Evolutionary conservation across 2,888 invertebrate genomes (phyloP), one percentile per base, ranked within the genome.

Genomic region (Sphaerophoria taeniata): DNA sequence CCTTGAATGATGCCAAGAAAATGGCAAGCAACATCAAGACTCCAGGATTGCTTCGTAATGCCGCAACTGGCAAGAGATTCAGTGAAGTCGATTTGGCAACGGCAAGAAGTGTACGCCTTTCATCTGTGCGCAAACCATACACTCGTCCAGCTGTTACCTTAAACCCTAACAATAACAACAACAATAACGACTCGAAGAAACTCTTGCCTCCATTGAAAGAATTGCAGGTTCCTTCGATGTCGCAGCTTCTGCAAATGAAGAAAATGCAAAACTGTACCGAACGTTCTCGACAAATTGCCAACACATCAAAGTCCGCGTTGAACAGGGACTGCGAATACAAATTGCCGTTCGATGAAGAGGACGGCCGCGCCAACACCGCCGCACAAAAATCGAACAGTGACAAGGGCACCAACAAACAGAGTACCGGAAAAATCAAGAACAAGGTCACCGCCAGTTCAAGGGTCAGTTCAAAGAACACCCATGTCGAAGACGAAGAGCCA

Each of bases 1-100:
- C 97, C 0, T 92, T 97, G 67, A 93, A 93, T 56, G 97, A 97
- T 90, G 97, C 96, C 1, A 95, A 95, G 89, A 95, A 95, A 89
- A 96, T 97, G 90, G 96, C 96, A 3, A 90, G 88, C 76, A 90
- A 89, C 49, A 76, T 91, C 16, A 90, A 89, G 56, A 88, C 89
- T 9, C 87, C 88, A 67, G 74, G 87, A 67, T 88, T 88, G 75
- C 56, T 88, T 55, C 77, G 87, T 43, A 72, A 56, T 34, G 67
- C 79, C 33, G 69, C 84, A n/a, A n/a, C n/a, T 39, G 87, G 87
- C n/a, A 87, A 88, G 14, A 87, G 90, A 2, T 88, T 90, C 55
- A 88, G 89, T 70, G 90, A 90, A 72, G 78, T 87, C 7, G 90
- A 90, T 80, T 83, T 90, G 24, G 84, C 87, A 47, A 61, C 87